Evolutionary conservation across 2,888 invertebrate species (phyloP), one percentile per base, ranked within the genome.

Genomic region (Drosophila lacicola): DNA sequence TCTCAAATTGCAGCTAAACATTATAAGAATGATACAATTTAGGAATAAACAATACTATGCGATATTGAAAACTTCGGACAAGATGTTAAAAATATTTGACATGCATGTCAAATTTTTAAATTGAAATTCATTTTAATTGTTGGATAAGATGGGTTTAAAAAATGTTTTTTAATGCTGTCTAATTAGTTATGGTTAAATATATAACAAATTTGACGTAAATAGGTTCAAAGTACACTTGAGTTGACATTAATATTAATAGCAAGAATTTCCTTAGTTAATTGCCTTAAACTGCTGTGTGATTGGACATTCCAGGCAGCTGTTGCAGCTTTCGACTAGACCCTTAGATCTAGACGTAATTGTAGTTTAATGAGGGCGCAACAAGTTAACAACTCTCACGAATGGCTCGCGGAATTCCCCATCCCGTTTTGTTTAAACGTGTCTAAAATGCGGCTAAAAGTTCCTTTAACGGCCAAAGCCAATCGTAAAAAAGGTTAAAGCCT

Each of bases 381-480:
- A 81, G 78, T 73, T 80, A 76, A 77, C 70, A 54, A 17, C 49
- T 47, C 46, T 50, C 21, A 17, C 29, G 14, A 11, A 39, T 50
- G 37, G 29, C 21, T 6, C 11, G 29, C n/a, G 58, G 44, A 44
- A 63, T 63, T 56, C 17, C 42, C 53, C n/a, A 50, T 58, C 36
- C 37, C 57, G n/a, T 47, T 37, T 39, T 13, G 42, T 41, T 19
- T 21, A 13, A 37, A 10, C 36, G 36, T 42, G 57, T 33, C 33
- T 25, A 50, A 53, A 29, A 29, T 34, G 42, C 37, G 54, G 21
- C 55, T 25, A 57, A 60, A 47, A 74, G 66, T 70, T 62, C 45
- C 64, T 77, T 82, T 77, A 85, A 78, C 75, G 71, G 70, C 74
- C 29, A 62, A 56, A 70, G 57, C 47, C 47, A 61, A 70, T 77